Percentiles rank a stretch among this genome's conserved stretches.
Conservation (phyloP, 1,140 invertebrate species). For the Alviniconcha marisindica region DNA sequence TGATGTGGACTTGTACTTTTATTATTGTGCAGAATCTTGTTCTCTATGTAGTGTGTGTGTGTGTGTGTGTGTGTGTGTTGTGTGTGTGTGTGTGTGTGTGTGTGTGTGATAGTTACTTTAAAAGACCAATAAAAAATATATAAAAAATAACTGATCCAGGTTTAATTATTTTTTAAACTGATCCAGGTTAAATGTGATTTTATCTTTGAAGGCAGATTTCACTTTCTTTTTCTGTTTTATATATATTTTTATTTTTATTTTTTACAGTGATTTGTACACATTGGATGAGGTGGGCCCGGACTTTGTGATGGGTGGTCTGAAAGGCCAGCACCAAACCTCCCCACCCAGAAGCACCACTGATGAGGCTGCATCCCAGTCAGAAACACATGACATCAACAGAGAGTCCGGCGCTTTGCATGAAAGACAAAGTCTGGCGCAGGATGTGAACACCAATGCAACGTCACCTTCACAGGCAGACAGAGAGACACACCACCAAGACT, state of each 20-base stretch:
- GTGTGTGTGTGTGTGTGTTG: background rate
- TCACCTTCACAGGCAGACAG: background rate
- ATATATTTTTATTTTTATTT: background rate
- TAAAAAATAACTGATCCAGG: background rate
- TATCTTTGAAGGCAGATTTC: background rate
- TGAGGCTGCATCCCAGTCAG: too few relatives aligned
- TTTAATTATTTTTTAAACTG: background rate
- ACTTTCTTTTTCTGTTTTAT: background rate
- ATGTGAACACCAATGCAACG: background rate
- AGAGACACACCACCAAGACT: too few relatives aligned
- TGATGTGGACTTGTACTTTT: too few relatives aligned
- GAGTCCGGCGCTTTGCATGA: too few relatives aligned
- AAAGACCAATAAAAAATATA: background rate
- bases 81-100: background rate
- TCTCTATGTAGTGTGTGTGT: background rate
- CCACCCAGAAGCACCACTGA: too few relatives aligned
- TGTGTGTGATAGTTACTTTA: background rate
- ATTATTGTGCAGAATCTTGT: too few relatives aligned
- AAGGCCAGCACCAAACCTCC: background rate
- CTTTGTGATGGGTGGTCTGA: background rate
- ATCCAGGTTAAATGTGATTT: background rate
- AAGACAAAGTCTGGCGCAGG: background rate
- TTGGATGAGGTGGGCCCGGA: background rate
- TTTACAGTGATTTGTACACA: constrained; percentile 15
- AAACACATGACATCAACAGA: too few relatives aligned